A percentile compares a stretch with the other conserved stretches of the same genome.
phyloP scores from a whole-genome alignment of 2,888 invertebrate species.

The Gari tellinella region DNA sequence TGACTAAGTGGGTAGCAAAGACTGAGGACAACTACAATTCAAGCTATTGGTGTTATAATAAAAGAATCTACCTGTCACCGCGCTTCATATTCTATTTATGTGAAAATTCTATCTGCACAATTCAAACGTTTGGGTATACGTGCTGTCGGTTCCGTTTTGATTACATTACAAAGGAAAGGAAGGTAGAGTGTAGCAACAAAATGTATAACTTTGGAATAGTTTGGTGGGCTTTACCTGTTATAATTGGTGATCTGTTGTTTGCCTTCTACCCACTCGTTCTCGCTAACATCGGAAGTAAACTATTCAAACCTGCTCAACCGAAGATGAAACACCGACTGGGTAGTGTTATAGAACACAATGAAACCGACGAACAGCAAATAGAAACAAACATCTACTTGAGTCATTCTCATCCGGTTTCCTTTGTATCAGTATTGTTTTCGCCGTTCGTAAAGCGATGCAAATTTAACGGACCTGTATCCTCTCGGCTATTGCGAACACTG shows the following conservation, averaged over 20 bases:
- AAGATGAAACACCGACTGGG: too few relatives aligned
- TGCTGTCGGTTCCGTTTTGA: slow-evolving; percentile 29
- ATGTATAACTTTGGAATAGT: slow-evolving; percentile 21
- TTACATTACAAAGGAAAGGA: slow-evolving; percentile 6
- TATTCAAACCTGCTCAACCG: not conserved
- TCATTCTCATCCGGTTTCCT: slow-evolving; percentile 17
- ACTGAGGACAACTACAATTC: slow-evolving; percentile 32
- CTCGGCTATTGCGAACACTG: slow-evolving; percentile 16
- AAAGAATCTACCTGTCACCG: slow-evolving; percentile 12
- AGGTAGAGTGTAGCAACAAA: slow-evolving; percentile 14
- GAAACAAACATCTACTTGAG: slow-evolving; percentile 3
- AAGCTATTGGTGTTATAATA: slow-evolving; percentile 47
- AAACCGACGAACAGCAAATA: too few relatives aligned
- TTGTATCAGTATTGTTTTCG: slow-evolving; percentile 19
- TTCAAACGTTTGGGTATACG: slow-evolving; percentile 48
- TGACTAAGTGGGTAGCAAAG: slow-evolving; percentile 26
- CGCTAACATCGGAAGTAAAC: slow-evolving; percentile 15
- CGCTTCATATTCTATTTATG: slow-evolving; percentile 22
- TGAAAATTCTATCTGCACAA: slow-evolving; percentile 32
- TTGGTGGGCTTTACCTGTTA: slow-evolving; percentile 47
- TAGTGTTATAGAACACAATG: too few relatives aligned
- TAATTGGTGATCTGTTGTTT: slow-evolving; percentile 31
- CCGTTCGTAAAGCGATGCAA: slow-evolving; percentile 10
- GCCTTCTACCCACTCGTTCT: slow-evolving; percentile 40
- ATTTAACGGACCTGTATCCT: slow-evolving; percentile 3